Base-by-base conservation (phyloP, 2,797 vertebrate genomes). In the Rhodeus uyekii region DNA sequence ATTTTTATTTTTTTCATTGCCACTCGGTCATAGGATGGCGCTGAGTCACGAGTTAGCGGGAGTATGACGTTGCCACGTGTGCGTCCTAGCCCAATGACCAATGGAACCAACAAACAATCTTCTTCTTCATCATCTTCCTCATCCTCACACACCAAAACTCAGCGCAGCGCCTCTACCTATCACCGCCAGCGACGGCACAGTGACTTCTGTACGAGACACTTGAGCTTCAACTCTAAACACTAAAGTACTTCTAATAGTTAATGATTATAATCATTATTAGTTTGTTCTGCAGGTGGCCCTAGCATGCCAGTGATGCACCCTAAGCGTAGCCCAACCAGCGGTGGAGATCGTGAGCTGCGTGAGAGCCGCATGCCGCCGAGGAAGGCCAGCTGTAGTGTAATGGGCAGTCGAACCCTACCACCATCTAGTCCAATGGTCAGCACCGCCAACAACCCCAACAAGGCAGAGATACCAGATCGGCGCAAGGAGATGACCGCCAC, bases 371-470 rank as follows among this genome's bases (percentile, higher is more conserved):
- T 97, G 92, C 95, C 96, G 0, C 93, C 96, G 0, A 94, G 96
- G 46, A 97, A 97, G 91, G 94, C 95, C 44, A 96, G 96, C 78
- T 96, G 96, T 91, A 96, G 96, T 0, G 93, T 96, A 2, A 95
- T 95, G 44, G 95, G 96, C 50, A 95, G 96, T 60, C 94, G 95
- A 53, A 95, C 95, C 86, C 92, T 96, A 74, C 95, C 95, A 12
- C 96, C 97, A 1, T 96, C 96, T 87, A 97, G 96, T 92, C 96
- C 96, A 2, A 97, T 97, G 96, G 97, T 97, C 88, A 97, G 97
- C 95, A 96, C 96, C 13, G 97, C 97, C 89, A 96, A 97, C 93
- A 97, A 97, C 91, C 97, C 97, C 84, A 98, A 98, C 92, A 97
- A 97, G 90, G 94, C 96, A 0, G 97, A 98, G 92, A 97, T 98